Percentiles rank a stretch among this genome's conserved stretches.
Conservation (phyloP, 2,113 vertebrate species). For the Parotia lawesii region DNA sequence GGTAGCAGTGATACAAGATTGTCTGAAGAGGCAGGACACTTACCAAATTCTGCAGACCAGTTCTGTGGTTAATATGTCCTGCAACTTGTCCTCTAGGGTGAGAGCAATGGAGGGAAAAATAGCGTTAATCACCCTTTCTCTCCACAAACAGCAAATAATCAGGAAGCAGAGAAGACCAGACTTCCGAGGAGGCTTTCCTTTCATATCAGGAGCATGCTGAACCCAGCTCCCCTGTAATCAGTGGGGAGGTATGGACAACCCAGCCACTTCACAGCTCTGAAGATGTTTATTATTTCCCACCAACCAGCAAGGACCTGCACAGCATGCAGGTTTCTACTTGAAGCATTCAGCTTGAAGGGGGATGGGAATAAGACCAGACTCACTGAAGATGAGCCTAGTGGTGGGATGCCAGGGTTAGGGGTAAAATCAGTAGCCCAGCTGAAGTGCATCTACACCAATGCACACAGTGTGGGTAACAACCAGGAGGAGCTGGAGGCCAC, state of each 20-base stretch:
- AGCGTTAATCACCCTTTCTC: neutral
- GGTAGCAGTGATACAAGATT: neutral
- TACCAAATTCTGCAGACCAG: neutral
- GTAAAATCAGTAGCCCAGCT: neutral
- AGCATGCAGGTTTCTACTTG: neutral
- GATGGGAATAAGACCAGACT: neutral
- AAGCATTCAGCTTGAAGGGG: neutral
- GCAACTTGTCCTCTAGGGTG: neutral
- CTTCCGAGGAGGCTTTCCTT: neutral
- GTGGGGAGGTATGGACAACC: neutral
- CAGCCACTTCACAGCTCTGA: neutral
- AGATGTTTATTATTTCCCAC: neutral
- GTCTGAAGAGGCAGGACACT: neutral
- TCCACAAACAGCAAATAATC: neutral
- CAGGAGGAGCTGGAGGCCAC: neutral
- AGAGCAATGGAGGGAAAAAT: neutral
- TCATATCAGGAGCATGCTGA: neutral
- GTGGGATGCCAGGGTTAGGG: rapidly evolving
- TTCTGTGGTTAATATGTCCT: neutral
- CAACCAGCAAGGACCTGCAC: neutral
- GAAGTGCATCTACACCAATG: neutral
- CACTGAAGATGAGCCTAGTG: neutral
- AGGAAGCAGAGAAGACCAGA: neutral
- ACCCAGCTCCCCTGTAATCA: neutral
- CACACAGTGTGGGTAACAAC: neutral